Evolutionary conservation across 2,113 vertebrate species (phyloP).

Genomic region (Labrus mixtus): DNA sequence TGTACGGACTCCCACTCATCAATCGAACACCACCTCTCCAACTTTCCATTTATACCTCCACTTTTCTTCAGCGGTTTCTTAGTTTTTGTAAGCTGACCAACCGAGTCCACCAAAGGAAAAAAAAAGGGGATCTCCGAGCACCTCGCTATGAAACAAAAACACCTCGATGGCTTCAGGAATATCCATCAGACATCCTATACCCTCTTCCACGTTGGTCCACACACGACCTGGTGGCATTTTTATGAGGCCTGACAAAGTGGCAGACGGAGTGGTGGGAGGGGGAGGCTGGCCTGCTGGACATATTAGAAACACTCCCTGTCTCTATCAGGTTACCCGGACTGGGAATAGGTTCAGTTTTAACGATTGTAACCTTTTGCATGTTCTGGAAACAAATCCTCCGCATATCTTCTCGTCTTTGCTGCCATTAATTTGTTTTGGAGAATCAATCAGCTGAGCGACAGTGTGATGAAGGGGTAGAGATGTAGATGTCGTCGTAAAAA

Average conservation of each 20-base stretch:
- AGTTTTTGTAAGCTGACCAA: not conserved
- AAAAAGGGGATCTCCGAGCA: slow-evolving; percentile 18
- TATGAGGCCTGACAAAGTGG: slow-evolving; percentile 77
- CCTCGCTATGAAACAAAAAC: slow-evolving; percentile 45
- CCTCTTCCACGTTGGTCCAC: slow-evolving; percentile 39
- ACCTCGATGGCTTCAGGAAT: slow-evolving; percentile 58
- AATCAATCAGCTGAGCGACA: not conserved
- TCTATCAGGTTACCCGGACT: slow-evolving; percentile 70
- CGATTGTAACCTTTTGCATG: slow-evolving; percentile 47
- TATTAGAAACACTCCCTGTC: slow-evolving; percentile 70
- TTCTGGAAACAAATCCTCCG: slow-evolving; percentile 52
- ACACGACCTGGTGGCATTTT: slow-evolving; percentile 74
- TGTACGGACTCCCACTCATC: not conserved
- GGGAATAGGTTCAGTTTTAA: slow-evolving; percentile 65
- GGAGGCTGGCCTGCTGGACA: slow-evolving; percentile 53
- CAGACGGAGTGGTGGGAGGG: slow-evolving; percentile 57
- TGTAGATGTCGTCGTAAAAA: too few relatives aligned
- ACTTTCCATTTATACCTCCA: slow-evolving; percentile 8
- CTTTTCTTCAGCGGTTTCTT: not conserved
- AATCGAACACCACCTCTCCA: not conserved
- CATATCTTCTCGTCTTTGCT: slow-evolving; percentile 28
- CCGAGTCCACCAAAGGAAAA: slow-evolving; percentile 13
- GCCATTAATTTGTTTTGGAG: slow-evolving; percentile 5
- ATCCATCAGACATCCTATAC: slow-evolving; percentile 75
- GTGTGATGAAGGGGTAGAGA: not conserved